These are phyloP conservation scores for Seira ritae DNA, from an alignment of 2,888 invertebrate species.

Conservation along the genomic window DNA sequence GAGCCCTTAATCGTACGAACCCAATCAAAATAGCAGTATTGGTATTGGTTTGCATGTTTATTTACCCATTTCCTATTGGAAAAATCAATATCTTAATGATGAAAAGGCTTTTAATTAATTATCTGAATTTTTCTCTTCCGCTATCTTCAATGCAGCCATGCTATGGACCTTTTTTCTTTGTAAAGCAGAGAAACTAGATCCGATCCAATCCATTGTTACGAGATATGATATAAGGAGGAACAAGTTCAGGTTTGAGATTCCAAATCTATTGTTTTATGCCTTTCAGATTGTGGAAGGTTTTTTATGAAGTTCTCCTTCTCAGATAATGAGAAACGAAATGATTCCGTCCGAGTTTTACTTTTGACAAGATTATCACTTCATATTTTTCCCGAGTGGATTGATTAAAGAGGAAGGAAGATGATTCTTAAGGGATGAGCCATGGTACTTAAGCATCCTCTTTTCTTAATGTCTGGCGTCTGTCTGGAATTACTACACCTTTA, in stretches of 20 bases:
- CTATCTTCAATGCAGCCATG: conserved; percentile 22
- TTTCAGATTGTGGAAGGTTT: too few relatives aligned
- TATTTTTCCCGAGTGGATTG: conserved; percentile 37
- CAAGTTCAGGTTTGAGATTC: too few relatives aligned
- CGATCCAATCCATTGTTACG: conserved; percentile 9
- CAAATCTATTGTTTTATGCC: too few relatives aligned
- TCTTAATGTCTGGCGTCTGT: conserved; percentile 49
- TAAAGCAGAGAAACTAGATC: neutral
- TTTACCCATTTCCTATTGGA: too few relatives aligned
- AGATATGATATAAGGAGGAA: too few relatives aligned
- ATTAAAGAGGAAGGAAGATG: conserved; percentile 38
- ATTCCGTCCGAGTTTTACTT: too few relatives aligned
- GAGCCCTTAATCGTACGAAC: too few relatives aligned
- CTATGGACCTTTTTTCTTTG: neutral
- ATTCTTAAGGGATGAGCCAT: conserved; percentile 22
- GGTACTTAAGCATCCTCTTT: conserved; percentile 1
- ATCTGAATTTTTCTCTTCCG: conserved; percentile 34
- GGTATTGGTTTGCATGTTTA: too few relatives aligned
- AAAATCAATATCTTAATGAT: too few relatives aligned
- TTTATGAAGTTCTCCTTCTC: too few relatives aligned
- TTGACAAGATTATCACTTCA: conserved; percentile 31
- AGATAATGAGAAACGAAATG: neutral
- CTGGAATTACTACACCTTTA: conserved; percentile 50
- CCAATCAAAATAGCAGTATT: too few relatives aligned
- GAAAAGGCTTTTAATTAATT: conserved; percentile 49